These are phyloP conservation scores for Drosophila gunungcola DNA, from an alignment of 1,140 invertebrate genomes.

Conservation along the genomic window DNA sequence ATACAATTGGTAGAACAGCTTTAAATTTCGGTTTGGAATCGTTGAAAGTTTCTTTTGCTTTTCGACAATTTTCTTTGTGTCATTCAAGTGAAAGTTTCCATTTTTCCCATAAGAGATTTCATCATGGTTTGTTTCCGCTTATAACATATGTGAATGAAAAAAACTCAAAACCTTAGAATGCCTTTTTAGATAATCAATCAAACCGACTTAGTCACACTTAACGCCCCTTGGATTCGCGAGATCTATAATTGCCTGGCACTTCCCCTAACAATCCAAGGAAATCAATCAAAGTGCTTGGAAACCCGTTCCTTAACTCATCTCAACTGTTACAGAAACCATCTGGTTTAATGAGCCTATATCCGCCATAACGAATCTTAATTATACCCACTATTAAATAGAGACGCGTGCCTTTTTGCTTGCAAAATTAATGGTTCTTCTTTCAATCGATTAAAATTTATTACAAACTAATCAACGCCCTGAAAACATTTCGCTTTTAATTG, in stretches of 20 bases:
- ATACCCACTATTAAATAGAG: conserved; percentile 59
- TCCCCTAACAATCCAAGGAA: conserved; percentile 45
- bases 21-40: conserved; percentile 1
- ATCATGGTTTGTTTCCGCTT: conserved; percentile 21
- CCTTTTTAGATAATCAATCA: conserved; percentile 37
- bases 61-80: conserved; percentile 37
- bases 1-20: conserved; percentile 32
- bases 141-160: not conserved
- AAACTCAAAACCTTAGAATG: not conserved
- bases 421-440: conserved; percentile 65
- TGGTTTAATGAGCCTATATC: conserved; percentile 70
- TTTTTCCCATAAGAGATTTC: conserved; percentile 27
- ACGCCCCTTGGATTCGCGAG: conserved; percentile 1
- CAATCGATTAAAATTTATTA: conserved; percentile 64
- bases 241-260: conserved; percentile 49
- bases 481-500: conserved; percentile 68
- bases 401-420: conserved; percentile 58
- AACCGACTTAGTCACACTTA: conserved; percentile 35
- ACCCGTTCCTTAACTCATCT: conserved; percentile 27
- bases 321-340: conserved; percentile 45
- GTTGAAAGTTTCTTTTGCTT: conserved; percentile 29
- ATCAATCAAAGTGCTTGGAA: conserved; percentile 56
- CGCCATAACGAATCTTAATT: conserved; percentile 76
- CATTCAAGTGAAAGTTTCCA: conserved; percentile 36
- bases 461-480: conserved; percentile 20